A percentile compares a stretch with the other conserved stretches of the same genome.
phyloP scores from a whole-genome alignment of 1,140 invertebrate species.

The Lerema accius region DNA sequence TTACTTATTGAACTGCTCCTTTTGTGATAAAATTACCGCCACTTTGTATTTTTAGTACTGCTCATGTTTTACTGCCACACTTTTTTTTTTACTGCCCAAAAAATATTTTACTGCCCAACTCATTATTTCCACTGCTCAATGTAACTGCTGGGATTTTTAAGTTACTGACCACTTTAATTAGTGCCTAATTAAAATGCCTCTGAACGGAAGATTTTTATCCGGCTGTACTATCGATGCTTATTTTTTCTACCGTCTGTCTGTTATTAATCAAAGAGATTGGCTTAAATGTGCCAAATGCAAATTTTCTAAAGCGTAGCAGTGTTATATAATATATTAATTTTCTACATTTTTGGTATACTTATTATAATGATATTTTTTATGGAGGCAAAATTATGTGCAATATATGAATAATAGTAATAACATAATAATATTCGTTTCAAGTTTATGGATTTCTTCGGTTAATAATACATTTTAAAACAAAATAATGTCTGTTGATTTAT shows the following conservation, averaged over 20 bases:
- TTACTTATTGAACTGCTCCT: too few species aligned
- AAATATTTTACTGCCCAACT: too few species aligned
- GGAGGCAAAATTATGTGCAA: slow-evolving; percentile 15
- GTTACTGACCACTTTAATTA: too few species aligned
- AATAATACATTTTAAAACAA: too few species aligned
- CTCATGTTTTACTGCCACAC: too few species aligned
- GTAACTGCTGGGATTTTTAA: too few species aligned
- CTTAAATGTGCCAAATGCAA: slow-evolving; percentile 20
- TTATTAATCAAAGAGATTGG: slow-evolving; percentile 11
- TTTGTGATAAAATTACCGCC: too few species aligned
- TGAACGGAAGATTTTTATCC: background rate
- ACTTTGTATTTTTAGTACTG: too few species aligned
- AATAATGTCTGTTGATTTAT: too few species aligned
- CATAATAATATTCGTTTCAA: background rate
- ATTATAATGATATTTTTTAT: background rate
- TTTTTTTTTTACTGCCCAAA: too few species aligned
- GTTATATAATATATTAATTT: slow-evolving; percentile 10
- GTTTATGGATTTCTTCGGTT: background rate
- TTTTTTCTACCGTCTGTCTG: background rate
- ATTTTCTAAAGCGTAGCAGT: slow-evolving; percentile 13
- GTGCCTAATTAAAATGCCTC: too few species aligned
- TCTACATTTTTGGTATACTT: slow-evolving; percentile 10
- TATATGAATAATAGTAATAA: background rate
- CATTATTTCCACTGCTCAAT: too few species aligned
- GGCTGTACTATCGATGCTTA: background rate